Percentiles rank a stretch among this genome's conserved stretches.
Evolutionary conservation across 2,888 invertebrate species (phyloP).

Genomic region (Sylvicola cinctus): DNA sequence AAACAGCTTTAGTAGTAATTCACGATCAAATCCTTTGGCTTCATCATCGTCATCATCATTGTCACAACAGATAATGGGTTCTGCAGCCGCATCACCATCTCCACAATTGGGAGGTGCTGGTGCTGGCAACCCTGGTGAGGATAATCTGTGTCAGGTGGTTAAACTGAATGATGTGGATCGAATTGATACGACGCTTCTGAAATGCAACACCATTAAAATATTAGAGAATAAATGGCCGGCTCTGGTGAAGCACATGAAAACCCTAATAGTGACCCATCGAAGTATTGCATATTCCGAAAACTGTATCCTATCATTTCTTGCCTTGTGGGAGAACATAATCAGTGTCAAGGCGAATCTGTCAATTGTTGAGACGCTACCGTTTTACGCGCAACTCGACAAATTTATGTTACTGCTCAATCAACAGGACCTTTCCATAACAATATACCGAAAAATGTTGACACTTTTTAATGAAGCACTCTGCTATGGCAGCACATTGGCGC

Average conservation of each 20-base stretch:
- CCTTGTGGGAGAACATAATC: constrained; percentile 76
- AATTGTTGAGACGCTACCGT: constrained; percentile 72
- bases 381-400: constrained; percentile 64
- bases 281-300: constrained; percentile 32
- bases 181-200: constrained; percentile 67
- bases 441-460: constrained; percentile 68
- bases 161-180: constrained; percentile 56
- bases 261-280: constrained; percentile 16
- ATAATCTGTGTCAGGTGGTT: background rate
- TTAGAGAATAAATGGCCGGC: constrained; percentile 70
- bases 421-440: constrained; percentile 52
- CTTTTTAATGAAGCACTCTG: constrained; percentile 79
- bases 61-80: constrained; percentile 1
- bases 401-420: constrained; percentile 51
- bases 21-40: background rate
- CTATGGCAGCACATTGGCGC: constrained; percentile 73
- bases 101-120: too few relatives aligned
- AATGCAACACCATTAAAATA: constrained; percentile 68
- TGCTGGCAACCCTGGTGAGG: background rate
- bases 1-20: background rate
- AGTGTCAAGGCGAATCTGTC: constrained; percentile 80
- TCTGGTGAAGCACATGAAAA: constrained; percentile 45
- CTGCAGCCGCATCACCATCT: too few relatives aligned
- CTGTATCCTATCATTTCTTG: constrained; percentile 60
- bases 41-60: constrained; percentile 7